Conservation (phyloP, 1,140 invertebrate genomes). For the Nylanderia fulva region DNA sequence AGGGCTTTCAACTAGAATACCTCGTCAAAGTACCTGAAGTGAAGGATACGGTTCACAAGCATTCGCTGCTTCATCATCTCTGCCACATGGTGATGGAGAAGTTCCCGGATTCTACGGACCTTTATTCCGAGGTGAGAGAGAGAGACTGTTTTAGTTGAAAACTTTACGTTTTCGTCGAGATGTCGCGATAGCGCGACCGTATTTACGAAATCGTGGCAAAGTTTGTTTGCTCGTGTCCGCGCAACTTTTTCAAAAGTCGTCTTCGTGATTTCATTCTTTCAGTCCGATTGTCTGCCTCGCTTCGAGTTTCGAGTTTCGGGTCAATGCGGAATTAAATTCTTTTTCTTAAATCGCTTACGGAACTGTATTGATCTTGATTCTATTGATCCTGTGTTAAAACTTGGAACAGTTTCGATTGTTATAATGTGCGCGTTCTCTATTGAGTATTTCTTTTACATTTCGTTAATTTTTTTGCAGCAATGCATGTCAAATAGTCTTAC, state of each 20-base stretch:
- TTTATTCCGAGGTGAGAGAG: slow-evolving; percentile 96
- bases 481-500: too few relatives aligned
- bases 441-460: not conserved
- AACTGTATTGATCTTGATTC: not conserved
- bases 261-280: slow-evolving; percentile 25
- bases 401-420: not conserved
- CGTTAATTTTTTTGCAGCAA: not conserved
- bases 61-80: slow-evolving; percentile 98
- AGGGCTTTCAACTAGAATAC: slow-evolving; percentile 99
- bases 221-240: slow-evolving; percentile 2
- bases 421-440: not conserved
- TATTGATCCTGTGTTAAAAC: not conserved
- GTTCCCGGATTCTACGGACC: slow-evolving; percentile 96
- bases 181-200: not conserved
- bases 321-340: too few relatives aligned
- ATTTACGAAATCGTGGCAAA: slow-evolving; percentile 55
- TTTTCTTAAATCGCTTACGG: not conserved
- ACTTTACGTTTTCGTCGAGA: slow-evolving; percentile 47
- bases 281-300: not conserved
- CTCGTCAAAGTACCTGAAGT: slow-evolving; percentile 99
- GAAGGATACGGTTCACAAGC: slow-evolving; percentile 99
- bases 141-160: slow-evolving; percentile 66
- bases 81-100: slow-evolving; percentile 99
- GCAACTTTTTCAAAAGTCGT: slow-evolving; percentile 23
- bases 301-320: too few relatives aligned